Conservation (phyloP, 2,888 invertebrate species). For the Lingula anatina region DNA sequence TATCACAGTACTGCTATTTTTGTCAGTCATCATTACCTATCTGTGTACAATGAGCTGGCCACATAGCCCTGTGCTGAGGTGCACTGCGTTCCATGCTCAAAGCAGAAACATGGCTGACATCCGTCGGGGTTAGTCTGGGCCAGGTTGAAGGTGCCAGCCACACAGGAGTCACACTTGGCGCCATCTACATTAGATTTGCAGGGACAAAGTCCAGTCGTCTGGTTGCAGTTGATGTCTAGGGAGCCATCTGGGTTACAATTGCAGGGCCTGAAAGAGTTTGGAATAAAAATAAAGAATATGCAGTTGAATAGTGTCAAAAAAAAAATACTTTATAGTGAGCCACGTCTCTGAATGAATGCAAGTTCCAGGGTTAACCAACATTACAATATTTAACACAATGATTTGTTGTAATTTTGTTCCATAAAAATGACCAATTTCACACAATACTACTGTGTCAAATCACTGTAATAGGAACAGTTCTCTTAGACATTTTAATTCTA, state of each 20-base stretch:
- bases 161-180: conserved; percentile 23
- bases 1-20: no score
- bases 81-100: conserved; percentile 18
- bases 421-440: no score
- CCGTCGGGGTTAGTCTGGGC: conserved; percentile 66
- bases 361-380: no score
- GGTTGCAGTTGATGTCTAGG: conserved; percentile 11
- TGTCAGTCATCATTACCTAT: no score
- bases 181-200: conserved; percentile 26
- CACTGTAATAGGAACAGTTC: no score
- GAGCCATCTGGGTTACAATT: conserved; percentile 20
- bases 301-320: conserved; percentile 2
- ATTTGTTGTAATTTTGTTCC: no score
- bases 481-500: no score
- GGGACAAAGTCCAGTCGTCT: conserved; percentile 17
- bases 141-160: conserved; percentile 56
- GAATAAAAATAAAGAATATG: background rate
- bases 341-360: no score
- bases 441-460: no score
- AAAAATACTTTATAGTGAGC: no score
- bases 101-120: conserved; percentile 56
- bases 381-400: no score
- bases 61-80: conserved; percentile 19
- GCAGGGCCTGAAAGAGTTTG: conserved; percentile 15
- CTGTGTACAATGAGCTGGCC: no score